Evolutionary conservation across 2,113 vertebrate species (phyloP).

Genomic region (Equus quagga): DNA sequence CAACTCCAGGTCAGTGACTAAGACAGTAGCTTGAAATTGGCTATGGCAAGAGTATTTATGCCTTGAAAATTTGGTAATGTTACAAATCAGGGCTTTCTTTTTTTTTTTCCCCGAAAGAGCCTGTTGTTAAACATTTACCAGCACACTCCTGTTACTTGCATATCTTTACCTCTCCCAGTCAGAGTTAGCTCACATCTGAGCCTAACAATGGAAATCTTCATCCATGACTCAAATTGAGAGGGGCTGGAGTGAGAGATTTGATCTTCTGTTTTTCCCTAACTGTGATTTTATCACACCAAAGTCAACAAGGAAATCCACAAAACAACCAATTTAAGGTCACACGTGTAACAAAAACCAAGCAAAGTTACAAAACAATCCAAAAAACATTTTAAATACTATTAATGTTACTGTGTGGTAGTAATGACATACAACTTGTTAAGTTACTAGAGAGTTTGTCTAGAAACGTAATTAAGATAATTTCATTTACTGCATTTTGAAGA

Average conservation of each 20-base stretch:
- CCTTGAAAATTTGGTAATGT: neutral
- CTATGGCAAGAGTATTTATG: neutral
- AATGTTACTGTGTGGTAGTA: neutral
- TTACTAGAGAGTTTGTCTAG: neutral
- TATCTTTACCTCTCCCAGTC: neutral
- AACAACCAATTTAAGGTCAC: neutral
- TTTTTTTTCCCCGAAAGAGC: neutral
- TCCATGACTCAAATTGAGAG: neutral
- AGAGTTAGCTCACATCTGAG: neutral
- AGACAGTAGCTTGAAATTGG: neutral
- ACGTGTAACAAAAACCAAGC: neutral
- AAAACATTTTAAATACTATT: neutral
- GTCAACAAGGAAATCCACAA: neutral
- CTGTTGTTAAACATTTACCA: neutral
- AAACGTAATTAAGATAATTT: neutral
- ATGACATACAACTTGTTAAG: neutral
- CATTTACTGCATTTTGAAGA: neutral
- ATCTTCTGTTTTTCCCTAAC: neutral
- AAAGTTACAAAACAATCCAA: neutral
- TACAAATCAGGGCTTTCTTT: neutral
- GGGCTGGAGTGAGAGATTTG: neutral
- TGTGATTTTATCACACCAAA: neutral
- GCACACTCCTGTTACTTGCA: neutral
- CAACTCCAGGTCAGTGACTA: neutral
- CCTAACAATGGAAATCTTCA: neutral